Evolutionary conservation across 1,140 invertebrate species (phyloP).

Genomic region (Reticulitermes speratus): DNA sequence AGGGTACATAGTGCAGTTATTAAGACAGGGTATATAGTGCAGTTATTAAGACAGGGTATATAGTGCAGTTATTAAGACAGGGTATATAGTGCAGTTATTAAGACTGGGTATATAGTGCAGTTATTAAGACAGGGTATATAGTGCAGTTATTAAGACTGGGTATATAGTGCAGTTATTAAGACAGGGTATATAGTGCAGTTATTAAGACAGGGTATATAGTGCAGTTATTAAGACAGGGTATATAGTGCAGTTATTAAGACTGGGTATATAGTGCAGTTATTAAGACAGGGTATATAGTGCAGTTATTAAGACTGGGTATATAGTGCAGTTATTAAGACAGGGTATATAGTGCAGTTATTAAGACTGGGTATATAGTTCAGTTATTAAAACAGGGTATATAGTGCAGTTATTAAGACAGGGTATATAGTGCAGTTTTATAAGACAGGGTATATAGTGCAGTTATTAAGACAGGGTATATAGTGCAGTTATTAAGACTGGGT

Average conservation of each 20-base stretch:
- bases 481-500: constrained; percentile 53
- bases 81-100: constrained; percentile 54
- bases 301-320: constrained; percentile 67
- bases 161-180: constrained; percentile 47
- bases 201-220: constrained; percentile 54
- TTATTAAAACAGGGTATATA: constrained; percentile 53
- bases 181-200: constrained; percentile 55
- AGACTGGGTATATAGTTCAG: constrained; percentile 60
- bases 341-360: too few relatives aligned
- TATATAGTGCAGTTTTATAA: too few relatives aligned
- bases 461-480: constrained; percentile 53
- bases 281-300: too few relatives aligned
- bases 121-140: neutral
- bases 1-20: constrained; percentile 55
- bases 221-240: constrained; percentile 49
- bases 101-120: constrained; percentile 58
- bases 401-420: constrained; percentile 36
- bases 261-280: constrained; percentile 58
- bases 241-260: constrained; percentile 45
- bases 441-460: constrained; percentile 58
- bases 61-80: constrained; percentile 42
- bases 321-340: constrained; percentile 43
- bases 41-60: constrained; percentile 50
- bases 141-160: too few relatives aligned
- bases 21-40: constrained; percentile 55